A percentile compares a stretch with the other conserved stretches of the same genome.
Conservation (phyloP, 2,797 vertebrate genomes). For the Nannoperca australis region DNA sequence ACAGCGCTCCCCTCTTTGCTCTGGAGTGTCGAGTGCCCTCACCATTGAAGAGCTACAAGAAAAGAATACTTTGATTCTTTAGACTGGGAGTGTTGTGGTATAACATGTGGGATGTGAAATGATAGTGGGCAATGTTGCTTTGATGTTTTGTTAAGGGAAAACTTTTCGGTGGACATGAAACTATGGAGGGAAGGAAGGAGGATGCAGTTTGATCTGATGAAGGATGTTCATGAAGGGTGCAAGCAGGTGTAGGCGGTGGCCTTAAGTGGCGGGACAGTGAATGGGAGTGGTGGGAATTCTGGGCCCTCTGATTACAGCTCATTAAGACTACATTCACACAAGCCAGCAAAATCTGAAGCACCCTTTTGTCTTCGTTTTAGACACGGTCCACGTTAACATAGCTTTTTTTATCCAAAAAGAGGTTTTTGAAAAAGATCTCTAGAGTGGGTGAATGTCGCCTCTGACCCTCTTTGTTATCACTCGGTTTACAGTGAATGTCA, state of each 20-base stretch:
- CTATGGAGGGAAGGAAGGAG: constrained; percentile 3
- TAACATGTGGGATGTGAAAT: constrained; percentile 33
- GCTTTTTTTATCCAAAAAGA: not conserved
- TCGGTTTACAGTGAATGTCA: not conserved
- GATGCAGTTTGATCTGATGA: constrained; percentile 26
- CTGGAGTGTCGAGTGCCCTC: constrained; percentile 44
- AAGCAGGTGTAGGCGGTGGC: constrained; percentile 12
- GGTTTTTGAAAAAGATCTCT: not conserved
- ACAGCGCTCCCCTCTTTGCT: constrained; percentile 41
- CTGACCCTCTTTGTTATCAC: not conserved
- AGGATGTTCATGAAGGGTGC: not conserved
- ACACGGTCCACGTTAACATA: not conserved
- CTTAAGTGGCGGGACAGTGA: constrained; percentile 5
- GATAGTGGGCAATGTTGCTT: constrained; percentile 31
- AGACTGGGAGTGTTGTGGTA: constrained; percentile 28
- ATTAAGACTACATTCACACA: constrained; percentile 1
- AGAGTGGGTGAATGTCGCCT: not conserved
- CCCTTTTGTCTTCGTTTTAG: not conserved
- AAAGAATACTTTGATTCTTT: constrained; percentile 31
- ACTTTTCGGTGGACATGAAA: not conserved
- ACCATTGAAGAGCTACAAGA: constrained; percentile 33
- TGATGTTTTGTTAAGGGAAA: constrained; percentile 16
- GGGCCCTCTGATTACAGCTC: not conserved
- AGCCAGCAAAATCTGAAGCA: not conserved
- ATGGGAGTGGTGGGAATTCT: not conserved